These are phyloP conservation scores for Poecilia velifera DNA, from an alignment of 2,797 vertebrate genomes.

Conservation along the genomic window DNA sequence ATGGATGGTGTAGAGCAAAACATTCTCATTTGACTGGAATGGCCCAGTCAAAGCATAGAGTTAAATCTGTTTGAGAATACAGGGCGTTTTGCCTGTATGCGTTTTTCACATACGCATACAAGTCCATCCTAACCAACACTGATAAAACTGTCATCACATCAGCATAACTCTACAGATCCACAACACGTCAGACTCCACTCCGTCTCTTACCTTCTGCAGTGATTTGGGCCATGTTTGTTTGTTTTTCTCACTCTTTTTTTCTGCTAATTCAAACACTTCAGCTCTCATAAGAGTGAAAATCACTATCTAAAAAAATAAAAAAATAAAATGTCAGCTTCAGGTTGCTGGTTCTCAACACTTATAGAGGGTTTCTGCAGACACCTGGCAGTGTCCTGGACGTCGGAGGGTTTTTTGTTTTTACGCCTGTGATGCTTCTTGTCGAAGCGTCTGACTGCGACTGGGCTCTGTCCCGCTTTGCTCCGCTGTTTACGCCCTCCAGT, in stretches of 20 bases:
- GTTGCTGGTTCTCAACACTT: slow-evolving; percentile 12
- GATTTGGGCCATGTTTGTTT: slow-evolving; percentile 71
- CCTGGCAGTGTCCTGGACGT: slow-evolving; percentile 10
- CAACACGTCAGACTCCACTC: slow-evolving; percentile 6
- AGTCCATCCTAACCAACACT: not conserved
- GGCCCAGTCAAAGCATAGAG: not conserved
- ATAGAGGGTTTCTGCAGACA: slow-evolving; percentile 17
- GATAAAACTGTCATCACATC: slow-evolving; percentile 14
- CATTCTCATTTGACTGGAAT: not conserved
- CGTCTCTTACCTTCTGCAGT: slow-evolving; percentile 77
- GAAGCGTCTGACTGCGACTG: slow-evolving; percentile 32
- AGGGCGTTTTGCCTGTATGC: not conserved
- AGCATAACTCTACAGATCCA: slow-evolving; percentile 17
- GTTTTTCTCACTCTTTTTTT: slow-evolving; percentile 46
- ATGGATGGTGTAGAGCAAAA: not conserved
- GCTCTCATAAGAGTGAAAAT: slow-evolving; percentile 28
- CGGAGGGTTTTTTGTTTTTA: slow-evolving; percentile 8
- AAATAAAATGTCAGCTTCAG: slow-evolving; percentile 10
- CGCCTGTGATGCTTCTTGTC: slow-evolving; percentile 18
- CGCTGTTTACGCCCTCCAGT: slow-evolving; percentile 43
- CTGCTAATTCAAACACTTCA: slow-evolving; percentile 45
- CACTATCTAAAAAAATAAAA: not conserved
- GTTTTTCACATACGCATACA: no score
- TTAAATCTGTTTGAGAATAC: not conserved
- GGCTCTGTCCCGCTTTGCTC: slow-evolving; percentile 31